Evolutionary conservation across 1,140 invertebrate genomes (phyloP), one percentile per base, ranked within the genome.

Genomic region (Popillia japonica): DNA sequence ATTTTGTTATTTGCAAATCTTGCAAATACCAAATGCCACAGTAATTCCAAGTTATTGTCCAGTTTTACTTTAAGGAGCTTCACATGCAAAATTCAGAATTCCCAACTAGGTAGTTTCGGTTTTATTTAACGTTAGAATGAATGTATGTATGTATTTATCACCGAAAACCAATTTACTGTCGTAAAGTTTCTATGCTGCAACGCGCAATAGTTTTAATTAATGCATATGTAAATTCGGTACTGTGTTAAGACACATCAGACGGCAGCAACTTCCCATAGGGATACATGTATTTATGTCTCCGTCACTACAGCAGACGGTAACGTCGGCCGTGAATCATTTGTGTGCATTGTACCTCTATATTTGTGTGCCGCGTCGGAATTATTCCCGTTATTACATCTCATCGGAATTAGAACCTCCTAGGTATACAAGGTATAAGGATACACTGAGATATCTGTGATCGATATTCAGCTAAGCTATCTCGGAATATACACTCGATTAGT

Each of bases 151-250:
- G 11, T 20, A 55, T n/a, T 55, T 55, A 17, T 55, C 14, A 1
- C 48, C 14, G 0, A 55, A 55, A 17, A n/a, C 14, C 6, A 55
- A 17, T 55, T 55, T n/a, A 6, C 14, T 17, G 17, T 55, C 17
- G 48, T 68, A 22, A 68, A 27, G 10, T 9, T 68, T 68, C 61
- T 68, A 22, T 7, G 14, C 61, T 34, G 17, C 22, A 14, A 8
- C 2, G 22, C 61, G 23, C 20, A 68, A 68, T 68, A 68, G 22
- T 34, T 68, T 34, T 68, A 68, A 68, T 68, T 68, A 68, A 68
- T 23, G 22, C 27, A n/a, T 27, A 14, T 27, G 22, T 68, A 68
- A 68, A 68, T 68, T 22, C 61, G 10, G 9, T 22, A 14, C 11
- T 55, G 9, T 27, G 27, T 34, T 68, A 68, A 68, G 61, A 68